Evolutionary conservation across 2,888 invertebrate species (phyloP), one percentile per base, ranked within the genome.

Genomic region (Cynaeus angustus): DNA sequence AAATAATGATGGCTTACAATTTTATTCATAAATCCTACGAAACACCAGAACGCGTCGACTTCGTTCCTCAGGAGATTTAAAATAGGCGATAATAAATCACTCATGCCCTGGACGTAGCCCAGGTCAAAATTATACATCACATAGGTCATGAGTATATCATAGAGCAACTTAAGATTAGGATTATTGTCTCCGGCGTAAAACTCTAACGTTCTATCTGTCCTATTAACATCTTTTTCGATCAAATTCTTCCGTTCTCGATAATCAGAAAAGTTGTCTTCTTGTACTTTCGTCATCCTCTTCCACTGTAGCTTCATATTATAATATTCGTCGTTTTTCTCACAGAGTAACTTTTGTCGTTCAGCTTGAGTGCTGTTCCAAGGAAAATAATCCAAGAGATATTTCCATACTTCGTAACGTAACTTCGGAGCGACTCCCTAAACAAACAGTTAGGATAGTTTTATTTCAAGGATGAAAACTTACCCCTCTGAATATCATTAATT

Each of bases 61-160:
- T 99, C 99, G 82, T 96, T 93, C 74, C 93, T 92, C 88, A 98
- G 88, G 48, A 98, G 88, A 80, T 93, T 90, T 62, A 99, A 86
- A 78, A 99, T 91, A 0, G 99, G 99, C 4, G 98, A 95, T 62
- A 99, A 86, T 56, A 99, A 88, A 85, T 99, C 99, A 79, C 97
- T 97, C 99, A 99, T 99, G 14, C 99, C 99, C 85, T 96, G 96
- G 1, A 96, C 96, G 79, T 96, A 96, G 9, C 96, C 99, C 77
- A 99, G 87, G 86, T 99, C 98, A 84, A 99, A 99, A 87, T 99
- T 97, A 83, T 97, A 98, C 98, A 99, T 98, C 38, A 97, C 94
- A 82, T 99, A 99, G 0, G 99, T 99, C 96, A 99, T 96, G 1
- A 99, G 88, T 75, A 99, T 95, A 81, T 98, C 97, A 77, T 94